These are phyloP conservation scores for Pachypeltis micranthus DNA, from an alignment of 1,140 invertebrate genomes.

Conservation along the genomic window DNA sequence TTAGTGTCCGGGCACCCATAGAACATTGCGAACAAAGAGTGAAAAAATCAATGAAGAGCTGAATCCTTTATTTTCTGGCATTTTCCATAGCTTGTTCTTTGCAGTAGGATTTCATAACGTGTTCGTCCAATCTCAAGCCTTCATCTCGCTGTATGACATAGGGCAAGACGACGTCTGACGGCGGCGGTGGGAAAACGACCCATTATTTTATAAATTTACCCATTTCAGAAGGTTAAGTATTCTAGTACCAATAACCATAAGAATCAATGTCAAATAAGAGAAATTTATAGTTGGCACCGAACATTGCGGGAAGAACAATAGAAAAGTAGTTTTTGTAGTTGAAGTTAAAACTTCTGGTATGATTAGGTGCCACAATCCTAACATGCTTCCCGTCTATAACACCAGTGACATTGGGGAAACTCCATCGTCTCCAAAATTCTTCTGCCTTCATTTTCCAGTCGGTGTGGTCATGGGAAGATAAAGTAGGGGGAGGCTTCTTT, in stretches of 20 bases:
- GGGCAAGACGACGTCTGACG: constrained; percentile 24
- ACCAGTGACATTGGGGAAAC: constrained; percentile 33
- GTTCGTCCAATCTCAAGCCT: constrained; percentile 30
- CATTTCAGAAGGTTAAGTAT: constrained; percentile 10
- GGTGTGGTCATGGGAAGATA: too few relatives aligned
- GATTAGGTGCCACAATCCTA: constrained; percentile 32
- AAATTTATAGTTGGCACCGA: constrained; percentile 36
- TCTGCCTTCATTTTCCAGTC: too few relatives aligned
- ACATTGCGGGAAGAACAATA: constrained; percentile 35
- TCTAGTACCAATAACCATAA: constrained; percentile 33
- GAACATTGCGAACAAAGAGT: too few relatives aligned
- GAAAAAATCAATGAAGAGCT: too few relatives aligned
- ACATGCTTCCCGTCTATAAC: constrained; percentile 36
- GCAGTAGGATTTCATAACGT: too few relatives aligned
- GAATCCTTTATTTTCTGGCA: too few relatives aligned
- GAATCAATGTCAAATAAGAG: constrained; percentile 33
- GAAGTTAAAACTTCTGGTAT: constrained; percentile 32
- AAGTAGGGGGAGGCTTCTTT: too few relatives aligned
- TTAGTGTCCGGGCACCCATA: too few relatives aligned
- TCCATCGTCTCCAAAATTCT: too few relatives aligned
- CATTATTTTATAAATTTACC: constrained; percentile 12
- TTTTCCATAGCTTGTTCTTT: too few relatives aligned
- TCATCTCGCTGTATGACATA: constrained; percentile 32
- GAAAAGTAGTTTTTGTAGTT: constrained; percentile 37
- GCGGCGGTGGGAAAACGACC: constrained; percentile 21